A percentile compares a stretch with the other conserved stretches of the same genome.
These are phyloP conservation scores for Nomia melanderi DNA, from an alignment of 1,140 invertebrate species.

Conservation along the genomic window DNA sequence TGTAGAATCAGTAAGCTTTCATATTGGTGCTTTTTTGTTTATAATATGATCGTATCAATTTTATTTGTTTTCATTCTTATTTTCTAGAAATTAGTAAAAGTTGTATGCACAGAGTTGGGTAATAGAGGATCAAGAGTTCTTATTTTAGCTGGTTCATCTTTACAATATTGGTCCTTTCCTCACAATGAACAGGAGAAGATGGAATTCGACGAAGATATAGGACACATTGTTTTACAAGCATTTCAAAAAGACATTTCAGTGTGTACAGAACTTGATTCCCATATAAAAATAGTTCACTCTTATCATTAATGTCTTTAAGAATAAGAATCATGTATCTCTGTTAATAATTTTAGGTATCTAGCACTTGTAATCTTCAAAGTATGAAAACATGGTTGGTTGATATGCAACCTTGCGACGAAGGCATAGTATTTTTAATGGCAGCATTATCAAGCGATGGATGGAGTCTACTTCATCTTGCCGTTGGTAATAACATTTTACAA, in stretches of 20 bases:
- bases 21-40: not conserved
- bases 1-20: conserved; percentile 87
- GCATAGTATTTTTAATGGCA: conserved; percentile 87
- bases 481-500: conserved; percentile 80
- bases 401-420: conserved; percentile 85
- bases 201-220: conserved; percentile 85
- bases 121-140: conserved; percentile 82
- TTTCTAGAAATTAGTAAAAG: conserved; percentile 84
- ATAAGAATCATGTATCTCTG: not conserved
- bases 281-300: not conserved
- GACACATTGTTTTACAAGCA: conserved; percentile 83
- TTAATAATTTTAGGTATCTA: conserved; percentile 68
- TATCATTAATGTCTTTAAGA: too few relatives aligned
- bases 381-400: conserved; percentile 86
- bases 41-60: not conserved
- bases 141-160: conserved; percentile 84
- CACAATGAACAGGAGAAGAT: conserved; percentile 82
- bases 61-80: conserved; percentile 29
- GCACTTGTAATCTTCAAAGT: conserved; percentile 74
- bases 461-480: conserved; percentile 85
- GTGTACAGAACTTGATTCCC: conserved; percentile 54
- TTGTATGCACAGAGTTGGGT: conserved; percentile 77
- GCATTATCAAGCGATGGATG: conserved; percentile 84
- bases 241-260: conserved; percentile 85
- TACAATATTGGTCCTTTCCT: conserved; percentile 87